Evolutionary conservation across 2,797 vertebrate genomes (phyloP).

Genomic region (Mycteria americana): DNA sequence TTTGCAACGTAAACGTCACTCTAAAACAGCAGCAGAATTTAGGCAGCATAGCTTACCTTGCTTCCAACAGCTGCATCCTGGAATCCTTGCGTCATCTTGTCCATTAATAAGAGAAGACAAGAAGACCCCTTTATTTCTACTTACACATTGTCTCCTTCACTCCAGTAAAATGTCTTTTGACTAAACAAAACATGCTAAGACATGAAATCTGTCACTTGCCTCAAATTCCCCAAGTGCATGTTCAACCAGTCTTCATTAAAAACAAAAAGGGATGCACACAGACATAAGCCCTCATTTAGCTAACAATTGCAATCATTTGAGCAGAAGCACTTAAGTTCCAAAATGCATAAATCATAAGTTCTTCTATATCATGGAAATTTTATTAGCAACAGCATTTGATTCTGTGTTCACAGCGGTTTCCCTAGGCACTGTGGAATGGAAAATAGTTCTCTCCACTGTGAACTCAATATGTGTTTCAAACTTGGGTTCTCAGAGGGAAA

Average conservation of each 20-base stretch:
- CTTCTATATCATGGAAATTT: neutral
- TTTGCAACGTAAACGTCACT: neutral
- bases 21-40: neutral
- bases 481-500: neutral
- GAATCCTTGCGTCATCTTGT: neutral
- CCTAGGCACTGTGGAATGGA: neutral
- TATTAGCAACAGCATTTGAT: neutral
- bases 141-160: neutral
- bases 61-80: neutral
- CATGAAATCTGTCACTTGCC: neutral
- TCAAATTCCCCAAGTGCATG: neutral
- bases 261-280: neutral
- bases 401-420: neutral
- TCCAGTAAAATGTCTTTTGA: neutral
- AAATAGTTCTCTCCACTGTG: neutral
- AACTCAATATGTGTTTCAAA: neutral
- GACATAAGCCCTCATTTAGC: neutral
- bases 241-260: neutral
- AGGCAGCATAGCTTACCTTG: neutral
- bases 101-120: neutral
- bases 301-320: neutral
- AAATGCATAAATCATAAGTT: accelerated
- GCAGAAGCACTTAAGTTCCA: neutral
- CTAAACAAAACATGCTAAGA: neutral
- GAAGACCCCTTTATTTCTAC: neutral